Base-by-base conservation (phyloP, 2,113 vertebrate species). In the Poicephalus meyeri region DNA sequence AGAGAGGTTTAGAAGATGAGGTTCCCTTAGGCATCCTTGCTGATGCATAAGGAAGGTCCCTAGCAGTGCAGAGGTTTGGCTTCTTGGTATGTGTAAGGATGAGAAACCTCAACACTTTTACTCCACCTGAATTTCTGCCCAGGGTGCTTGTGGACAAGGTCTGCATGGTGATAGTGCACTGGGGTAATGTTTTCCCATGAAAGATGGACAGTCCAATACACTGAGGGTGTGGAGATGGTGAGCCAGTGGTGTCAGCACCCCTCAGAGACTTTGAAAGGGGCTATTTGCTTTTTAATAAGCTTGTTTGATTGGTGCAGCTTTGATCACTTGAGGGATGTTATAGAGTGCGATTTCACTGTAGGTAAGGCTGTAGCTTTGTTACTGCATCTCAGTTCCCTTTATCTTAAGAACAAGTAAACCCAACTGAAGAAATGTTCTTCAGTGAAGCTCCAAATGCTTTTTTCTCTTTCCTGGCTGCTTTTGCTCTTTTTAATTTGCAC, bases 141-240 rank as follows among this genome's bases (percentile, higher is more conserved):
- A 28, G 47, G 20, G 11, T 63, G 35, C 39, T 42, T 74, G 14
- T 68, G 77, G 60, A 50, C 33, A 47, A 50, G 47, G 29, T 64
- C 61, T 84, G 80, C 20, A 7, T 7, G 6, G 24, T 35, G 41
- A 25, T 29, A 69, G 20, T 20, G n/a, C 29, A 13, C 2, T 16
- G 4, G 13, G 24, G 4, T 42, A 9, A n/a, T 16, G 20, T 21
- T 70, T 53, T 79, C 35, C 46, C 6, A 3, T 50, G 16, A 71
- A 83, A 78, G n/a, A 46, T 70, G 26, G 37, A 11, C 35, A 41
- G 33, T 29, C 46, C 9, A 7, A 2, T 60, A 13, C 0, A 0
- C 2, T 37, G 44, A 88, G 55, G 20, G 10, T 31, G 13, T 66
- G 60, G 50, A 66, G 64, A 4, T 73, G 23, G 41, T 61, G 71